Base-by-base conservation (phyloP, 92 coral and sea anemone genomes). In the Umimayanthus kanabou region DNA sequence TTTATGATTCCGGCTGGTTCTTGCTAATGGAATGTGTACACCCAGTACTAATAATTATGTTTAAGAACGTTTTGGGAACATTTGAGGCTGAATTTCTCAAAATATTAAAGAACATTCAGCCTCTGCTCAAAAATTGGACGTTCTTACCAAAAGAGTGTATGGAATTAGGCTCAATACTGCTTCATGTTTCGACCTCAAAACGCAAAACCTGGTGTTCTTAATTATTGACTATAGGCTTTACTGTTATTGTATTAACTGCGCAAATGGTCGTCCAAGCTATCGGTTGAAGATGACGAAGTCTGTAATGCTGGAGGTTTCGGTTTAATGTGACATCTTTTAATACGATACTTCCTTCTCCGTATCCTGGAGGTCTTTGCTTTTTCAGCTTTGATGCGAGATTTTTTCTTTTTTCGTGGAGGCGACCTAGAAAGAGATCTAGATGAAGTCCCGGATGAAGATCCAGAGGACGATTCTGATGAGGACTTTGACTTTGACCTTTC, bases 311-410 rank as follows among this genome's bases (percentile, higher is more conserved):
- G 20, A 10, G 77, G 77, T 37, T 30, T 72, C 9, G 76, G 29
- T 30, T 28, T 73, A 15, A 73, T 15, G 42, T 28, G 77, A 37
- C 26, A 13, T 37, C 45, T 73, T 73, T 61, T 61, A 4, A 1
- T 61, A 61, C 69, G 69, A 61, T 61, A 61, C 77, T 73, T 73
- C 33, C 42, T 30, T 73, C 40, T 28, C 40, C 77, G 77, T 39
- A 30, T 73, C 42, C n/a, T 37, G 20, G 77, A 73, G 47, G 33
- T 30, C 40, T 26, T 26, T 18, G 39, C 77, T 37, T 73, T 73
- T 73, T 73, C n/a, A 22, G 77, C 77, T 73, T 73, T 73, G 39
- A 20, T 73, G 2, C 45, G 77, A 14, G 42, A 30, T 33, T 73
- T 73, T 73, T 39, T 73, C 42, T 18, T 73, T 73, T 73, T 73